Evolutionary conservation across 2,797 vertebrate genomes (phyloP).

Genomic region (Gambusia yucatana): DNA sequence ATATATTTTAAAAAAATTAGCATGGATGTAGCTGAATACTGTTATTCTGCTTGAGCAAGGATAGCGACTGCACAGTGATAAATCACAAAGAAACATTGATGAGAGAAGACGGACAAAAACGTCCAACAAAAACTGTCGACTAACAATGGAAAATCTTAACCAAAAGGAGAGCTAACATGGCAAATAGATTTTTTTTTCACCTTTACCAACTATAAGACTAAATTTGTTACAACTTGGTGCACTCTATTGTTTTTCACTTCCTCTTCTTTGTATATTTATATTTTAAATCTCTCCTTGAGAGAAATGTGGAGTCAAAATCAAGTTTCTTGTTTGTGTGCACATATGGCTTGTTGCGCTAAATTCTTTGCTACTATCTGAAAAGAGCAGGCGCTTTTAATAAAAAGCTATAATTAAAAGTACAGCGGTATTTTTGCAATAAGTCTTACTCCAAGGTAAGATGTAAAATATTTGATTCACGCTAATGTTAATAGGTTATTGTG

Average conservation of each 20-base stretch:
- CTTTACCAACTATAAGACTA: background rate
- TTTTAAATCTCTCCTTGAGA: background rate
- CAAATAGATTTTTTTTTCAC: background rate
- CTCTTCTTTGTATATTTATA: background rate
- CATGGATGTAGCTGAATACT: slow-evolving; percentile 11
- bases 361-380: background rate
- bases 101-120: slow-evolving; percentile 14
- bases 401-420: background rate
- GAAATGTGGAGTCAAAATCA: background rate
- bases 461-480: background rate
- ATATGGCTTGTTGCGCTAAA: background rate
- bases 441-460: background rate
- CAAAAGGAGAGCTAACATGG: background rate
- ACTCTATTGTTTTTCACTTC: background rate
- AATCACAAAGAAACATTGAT: slow-evolving; percentile 25
- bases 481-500: background rate
- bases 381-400: background rate
- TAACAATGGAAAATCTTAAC: slow-evolving; percentile 6
- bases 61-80: slow-evolving; percentile 12
- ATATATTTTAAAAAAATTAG: slow-evolving; percentile 31
- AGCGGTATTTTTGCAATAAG: background rate
- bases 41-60: slow-evolving; percentile 35
- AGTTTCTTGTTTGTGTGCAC: background rate
- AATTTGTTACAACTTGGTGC: background rate
- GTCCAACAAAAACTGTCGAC: background rate